Base-by-base conservation (phyloP, 2,888 invertebrate species). In the Phyto melanocephala region DNA sequence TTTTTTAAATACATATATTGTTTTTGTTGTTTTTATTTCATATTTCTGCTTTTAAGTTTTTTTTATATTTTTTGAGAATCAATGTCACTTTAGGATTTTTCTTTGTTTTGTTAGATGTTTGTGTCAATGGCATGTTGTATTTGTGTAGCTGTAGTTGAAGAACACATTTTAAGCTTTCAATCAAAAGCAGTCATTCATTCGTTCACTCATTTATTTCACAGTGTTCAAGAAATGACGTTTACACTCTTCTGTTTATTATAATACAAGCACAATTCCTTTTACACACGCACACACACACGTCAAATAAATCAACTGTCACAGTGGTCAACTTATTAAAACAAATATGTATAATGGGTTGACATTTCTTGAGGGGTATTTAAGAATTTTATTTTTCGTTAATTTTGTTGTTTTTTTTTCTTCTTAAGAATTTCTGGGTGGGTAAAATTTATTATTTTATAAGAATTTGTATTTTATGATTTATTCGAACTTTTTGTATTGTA, bases 271-370 rank as follows among this genome's bases (percentile, higher is more conserved):
- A 35, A 40, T 58, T 60, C 24, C 6, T 28, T 20, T 28, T 2
- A 70, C 40, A 50, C 47, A 54, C 56, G 56, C 17, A 54, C 35
- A 88, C 88, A 88, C 89, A 88, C 88, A 88, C 87, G 87, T 88
- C 88, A 88, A 89, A 89, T 89, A 89, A 89, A 89, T 89, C 89
- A 89, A 87, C 86, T 88, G 89, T 89, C 89, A 88, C 87, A 88
- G 47, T 80, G 83, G 82, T 79, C 82, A 79, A 71, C 22, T 70
- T 71, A 52, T 37, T 58, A 42, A 52, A 28, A 35, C n/a, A 56
- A 65, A 56, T 28, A 28, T n/a, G n/a, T n/a, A n/a, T 50, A 72
- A 62, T 35, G 60, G 47, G 40, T 72, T 81, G 81, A 75, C 70
- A 79, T 60, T 58, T 68, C 17, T 80, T 33, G 11, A 58, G 28